Conservation (phyloP, 1,140 invertebrate species). For the Doryteuthis pealeii region DNA sequence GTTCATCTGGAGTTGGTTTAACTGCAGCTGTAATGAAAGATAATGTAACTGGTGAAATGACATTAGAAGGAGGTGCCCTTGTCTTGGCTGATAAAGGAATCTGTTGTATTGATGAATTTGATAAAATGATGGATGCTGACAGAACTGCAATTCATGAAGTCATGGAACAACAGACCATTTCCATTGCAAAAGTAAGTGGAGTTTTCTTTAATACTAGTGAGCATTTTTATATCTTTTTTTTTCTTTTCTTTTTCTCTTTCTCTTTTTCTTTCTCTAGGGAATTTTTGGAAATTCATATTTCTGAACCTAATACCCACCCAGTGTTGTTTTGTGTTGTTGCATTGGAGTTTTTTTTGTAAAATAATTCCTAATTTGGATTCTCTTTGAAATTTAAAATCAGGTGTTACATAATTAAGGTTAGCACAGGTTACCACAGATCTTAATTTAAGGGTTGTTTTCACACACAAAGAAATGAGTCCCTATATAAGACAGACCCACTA, state of each 20-base stretch:
- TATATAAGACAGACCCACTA: no score
- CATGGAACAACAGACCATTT: constrained; percentile 99
- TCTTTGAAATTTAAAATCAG: no score
- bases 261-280: no score
- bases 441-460: no score
- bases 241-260: background rate
- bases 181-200: constrained; percentile 85
- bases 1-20: constrained; percentile 95
- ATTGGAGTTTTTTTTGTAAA: no score
- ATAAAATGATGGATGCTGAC: constrained; percentile 97
- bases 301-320: no score
- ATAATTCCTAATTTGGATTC: no score
- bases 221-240: background rate
- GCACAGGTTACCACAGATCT: no score
- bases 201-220: background rate
- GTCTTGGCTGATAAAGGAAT: constrained; percentile 96
- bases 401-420: no score
- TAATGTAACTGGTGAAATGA: constrained; percentile 95
- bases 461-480: no score
- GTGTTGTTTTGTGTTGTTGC: no score
- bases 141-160: constrained; percentile 96
- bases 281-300: no score
- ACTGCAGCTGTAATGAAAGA: constrained; percentile 99
- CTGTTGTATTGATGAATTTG: constrained; percentile 99
- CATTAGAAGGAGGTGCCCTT: constrained; percentile 95